These are phyloP conservation scores for Trachythela sp. DNA, from an alignment of 64 coral and sea anemone species.

Conservation along the genomic window DNA sequence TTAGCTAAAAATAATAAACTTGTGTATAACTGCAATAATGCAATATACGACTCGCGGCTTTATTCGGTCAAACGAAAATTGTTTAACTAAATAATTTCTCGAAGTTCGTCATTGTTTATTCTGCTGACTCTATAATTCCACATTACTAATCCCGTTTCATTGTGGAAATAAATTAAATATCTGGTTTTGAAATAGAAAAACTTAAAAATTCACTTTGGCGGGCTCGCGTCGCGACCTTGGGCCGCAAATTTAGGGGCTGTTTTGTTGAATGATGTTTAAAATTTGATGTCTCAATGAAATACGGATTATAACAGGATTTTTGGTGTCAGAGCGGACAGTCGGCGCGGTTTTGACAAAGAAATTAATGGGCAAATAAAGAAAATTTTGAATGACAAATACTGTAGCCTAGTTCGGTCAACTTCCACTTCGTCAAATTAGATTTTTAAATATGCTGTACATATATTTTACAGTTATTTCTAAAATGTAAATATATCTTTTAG, in stretches of 20 bases:
- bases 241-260: background rate
- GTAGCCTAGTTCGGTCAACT: too few relatives aligned
- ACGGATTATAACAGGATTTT: background rate
- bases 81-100: background rate
- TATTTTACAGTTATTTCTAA: too few relatives aligned
- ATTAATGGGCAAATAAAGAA: background rate
- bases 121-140: background rate
- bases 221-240: background rate
- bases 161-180: background rate
- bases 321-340: background rate
- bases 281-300: background rate
- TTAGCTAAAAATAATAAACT: too few relatives aligned
- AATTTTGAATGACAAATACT: background rate
- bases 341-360: background rate
- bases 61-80: background rate
- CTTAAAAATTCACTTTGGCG: background rate
- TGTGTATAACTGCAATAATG: too few relatives aligned
- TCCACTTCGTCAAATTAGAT: too few relatives aligned
- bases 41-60: background rate
- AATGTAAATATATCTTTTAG: too few relatives aligned
- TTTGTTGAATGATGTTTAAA: background rate
- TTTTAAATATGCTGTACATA: too few relatives aligned
- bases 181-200: background rate
- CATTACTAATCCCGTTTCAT: background rate
- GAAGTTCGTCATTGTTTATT: background rate